Percentiles rank a stretch among this genome's conserved stretches.
These are phyloP conservation scores for Scaptomyza reducta DNA, from an alignment of 2,888 invertebrate genomes.

Conservation along the genomic window DNA sequence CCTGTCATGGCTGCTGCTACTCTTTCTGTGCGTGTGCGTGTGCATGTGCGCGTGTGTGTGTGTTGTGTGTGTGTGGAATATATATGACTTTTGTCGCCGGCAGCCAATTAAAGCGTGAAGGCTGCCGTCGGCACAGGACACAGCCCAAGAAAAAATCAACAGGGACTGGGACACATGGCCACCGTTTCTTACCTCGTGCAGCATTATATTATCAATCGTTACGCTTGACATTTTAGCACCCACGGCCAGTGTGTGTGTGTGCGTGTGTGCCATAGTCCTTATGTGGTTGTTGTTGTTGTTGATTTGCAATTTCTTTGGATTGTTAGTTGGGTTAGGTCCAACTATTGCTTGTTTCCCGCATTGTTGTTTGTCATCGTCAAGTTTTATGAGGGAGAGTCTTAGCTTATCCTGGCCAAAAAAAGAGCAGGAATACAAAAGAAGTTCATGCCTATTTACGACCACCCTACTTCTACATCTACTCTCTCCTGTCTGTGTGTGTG, in stretches of 20 bases:
- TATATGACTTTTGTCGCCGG: constrained; percentile 78
- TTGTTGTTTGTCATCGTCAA: constrained; percentile 72
- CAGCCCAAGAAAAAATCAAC: not conserved
- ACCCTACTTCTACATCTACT: constrained; percentile 20
- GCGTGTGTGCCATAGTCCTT: constrained; percentile 54
- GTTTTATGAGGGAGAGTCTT: constrained; percentile 62
- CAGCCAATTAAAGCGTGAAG: constrained; percentile 84
- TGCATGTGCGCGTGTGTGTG: constrained; percentile 17
- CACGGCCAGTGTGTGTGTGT: constrained; percentile 49
- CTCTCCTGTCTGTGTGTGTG: not conserved
- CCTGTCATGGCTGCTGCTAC: constrained; percentile 52
- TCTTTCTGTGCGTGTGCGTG: constrained; percentile 16
- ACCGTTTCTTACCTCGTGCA: constrained; percentile 48
- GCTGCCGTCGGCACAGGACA: constrained; percentile 69
- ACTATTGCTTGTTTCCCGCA: constrained; percentile 37
- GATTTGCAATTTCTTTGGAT: constrained; percentile 48
- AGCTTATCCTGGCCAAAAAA: constrained; percentile 53
- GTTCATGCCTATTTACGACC: constrained; percentile 62
- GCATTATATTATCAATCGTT: constrained; percentile 77
- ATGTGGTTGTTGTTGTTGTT: constrained; percentile 19
- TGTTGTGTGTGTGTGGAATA: constrained; percentile 50
- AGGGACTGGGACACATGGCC: constrained; percentile 55
- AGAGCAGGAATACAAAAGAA: constrained; percentile 50
- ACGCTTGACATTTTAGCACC: constrained; percentile 75
- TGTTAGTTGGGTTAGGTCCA: constrained; percentile 67